phyloP scores from a whole-genome alignment of 2,797 vertebrate genomes.

The Petrocephalus sullivani region DNA sequence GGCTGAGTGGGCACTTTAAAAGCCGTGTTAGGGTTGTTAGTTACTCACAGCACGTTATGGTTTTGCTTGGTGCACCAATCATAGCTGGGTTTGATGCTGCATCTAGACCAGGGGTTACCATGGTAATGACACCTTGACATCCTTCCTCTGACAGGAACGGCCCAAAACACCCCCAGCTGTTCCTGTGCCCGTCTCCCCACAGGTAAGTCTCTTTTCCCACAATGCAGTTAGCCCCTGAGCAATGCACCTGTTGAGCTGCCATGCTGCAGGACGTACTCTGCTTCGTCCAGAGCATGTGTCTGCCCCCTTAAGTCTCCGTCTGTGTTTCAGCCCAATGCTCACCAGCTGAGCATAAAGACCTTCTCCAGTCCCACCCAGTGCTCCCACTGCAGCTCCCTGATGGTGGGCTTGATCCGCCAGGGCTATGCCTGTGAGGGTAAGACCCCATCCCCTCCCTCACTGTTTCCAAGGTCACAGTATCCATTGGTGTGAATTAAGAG shows the following conservation, averaged over 20 bases:
- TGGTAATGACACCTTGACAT: background rate
- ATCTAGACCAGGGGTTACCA: background rate
- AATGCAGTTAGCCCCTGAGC: background rate
- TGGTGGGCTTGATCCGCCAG: constrained; percentile 88
- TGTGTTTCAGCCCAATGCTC: constrained; percentile 80
- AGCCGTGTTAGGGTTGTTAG: background rate
- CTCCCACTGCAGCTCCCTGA: constrained; percentile 92
- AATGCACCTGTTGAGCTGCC: background rate
- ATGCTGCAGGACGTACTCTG: background rate
- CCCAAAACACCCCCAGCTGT: background rate
- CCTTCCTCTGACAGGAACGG: background rate
- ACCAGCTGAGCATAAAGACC: constrained; percentile 88
- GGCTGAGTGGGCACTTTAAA: background rate
- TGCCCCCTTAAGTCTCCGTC: background rate
- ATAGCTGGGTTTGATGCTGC: background rate
- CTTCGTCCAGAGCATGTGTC: background rate
- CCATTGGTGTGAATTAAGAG: background rate
- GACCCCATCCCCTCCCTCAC: background rate
- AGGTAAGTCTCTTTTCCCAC: background rate
- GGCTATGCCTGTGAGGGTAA: constrained; percentile 90
- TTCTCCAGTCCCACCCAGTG: constrained; percentile 91
- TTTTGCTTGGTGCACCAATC: background rate
- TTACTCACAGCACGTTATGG: background rate
- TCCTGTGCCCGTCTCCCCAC: background rate
- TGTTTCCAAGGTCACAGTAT: background rate